Conservation (phyloP, 2,113 vertebrate species). For the Megaceryle torquata region DNA sequence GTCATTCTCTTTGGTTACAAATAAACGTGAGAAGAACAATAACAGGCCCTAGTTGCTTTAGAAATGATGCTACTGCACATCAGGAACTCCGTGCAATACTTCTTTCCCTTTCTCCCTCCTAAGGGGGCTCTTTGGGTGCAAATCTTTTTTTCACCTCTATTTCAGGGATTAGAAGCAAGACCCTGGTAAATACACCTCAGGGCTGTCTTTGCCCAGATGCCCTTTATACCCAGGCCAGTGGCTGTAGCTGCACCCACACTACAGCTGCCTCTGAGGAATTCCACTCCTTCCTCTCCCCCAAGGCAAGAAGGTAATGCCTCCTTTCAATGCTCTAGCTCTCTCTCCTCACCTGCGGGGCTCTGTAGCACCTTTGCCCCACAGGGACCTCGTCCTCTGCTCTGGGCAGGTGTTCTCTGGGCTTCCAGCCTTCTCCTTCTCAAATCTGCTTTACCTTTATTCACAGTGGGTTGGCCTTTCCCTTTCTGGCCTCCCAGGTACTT, state of each 20-base stretch:
- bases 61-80: rapidly evolving
- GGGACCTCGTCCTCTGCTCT: rapidly evolving
- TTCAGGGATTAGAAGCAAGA: not conserved
- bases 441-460: not conserved
- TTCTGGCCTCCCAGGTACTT: not conserved
- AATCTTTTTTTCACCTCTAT: not conserved
- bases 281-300: not conserved
- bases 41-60: not conserved
- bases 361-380: not conserved
- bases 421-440: not conserved
- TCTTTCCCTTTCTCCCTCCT: not conserved
- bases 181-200: not conserved
- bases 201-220: not conserved
- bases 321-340: rapidly evolving
- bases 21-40: not conserved
- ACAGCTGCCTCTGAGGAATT: not conserved
- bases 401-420: rapidly evolving
- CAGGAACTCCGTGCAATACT: not conserved
- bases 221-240: rapidly evolving
- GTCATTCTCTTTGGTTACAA: not conserved
- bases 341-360: not conserved
- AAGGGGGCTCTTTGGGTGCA: not conserved
- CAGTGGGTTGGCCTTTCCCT: not conserved
- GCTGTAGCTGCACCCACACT: rapidly evolving
- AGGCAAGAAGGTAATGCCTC: not conserved